Conservation (phyloP, 2,113 vertebrate species). For the Dasyornis broadbenti region DNA sequence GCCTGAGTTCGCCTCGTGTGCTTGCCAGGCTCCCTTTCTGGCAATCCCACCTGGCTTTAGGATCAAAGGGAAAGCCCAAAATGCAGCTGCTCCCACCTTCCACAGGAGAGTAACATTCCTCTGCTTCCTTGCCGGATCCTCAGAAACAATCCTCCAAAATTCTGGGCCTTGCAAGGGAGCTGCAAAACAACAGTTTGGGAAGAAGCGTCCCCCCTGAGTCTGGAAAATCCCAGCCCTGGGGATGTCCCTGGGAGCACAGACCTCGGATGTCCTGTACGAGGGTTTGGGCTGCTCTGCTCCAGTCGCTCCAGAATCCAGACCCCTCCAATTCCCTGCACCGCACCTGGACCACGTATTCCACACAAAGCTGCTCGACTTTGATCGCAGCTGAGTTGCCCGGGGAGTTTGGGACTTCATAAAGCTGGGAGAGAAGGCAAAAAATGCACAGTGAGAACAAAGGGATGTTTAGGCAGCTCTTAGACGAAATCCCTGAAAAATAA, state of each 20-base stretch:
- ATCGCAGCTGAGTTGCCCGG: slow-evolving; percentile 32
- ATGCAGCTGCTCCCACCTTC: slow-evolving; percentile 72
- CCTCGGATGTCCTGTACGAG: slow-evolving; percentile 79
- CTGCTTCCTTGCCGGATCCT: slow-evolving; percentile 65
- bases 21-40: not conserved
- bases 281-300: slow-evolving; percentile 76
- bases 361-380: slow-evolving; percentile 71
- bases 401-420: not conserved
- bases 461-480: not conserved
- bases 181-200: slow-evolving; percentile 41
- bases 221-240: not conserved
- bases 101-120: slow-evolving; percentile 85
- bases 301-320: slow-evolving; percentile 84
- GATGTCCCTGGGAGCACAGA: not conserved
- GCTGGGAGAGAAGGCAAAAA: slow-evolving; percentile 37
- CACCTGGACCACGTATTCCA: slow-evolving; percentile 75
- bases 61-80: not conserved
- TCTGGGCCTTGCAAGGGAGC: slow-evolving; percentile 86
- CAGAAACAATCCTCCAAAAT: slow-evolving; percentile 83
- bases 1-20: not conserved
- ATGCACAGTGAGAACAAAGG: not conserved
- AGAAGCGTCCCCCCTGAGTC: not conserved
- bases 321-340: slow-evolving; percentile 74
- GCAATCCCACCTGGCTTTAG: not conserved
- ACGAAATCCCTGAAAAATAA: not conserved